Evolutionary conservation across 2,888 invertebrate species (phyloP).

Genomic region (Heliothis peltigera): DNA sequence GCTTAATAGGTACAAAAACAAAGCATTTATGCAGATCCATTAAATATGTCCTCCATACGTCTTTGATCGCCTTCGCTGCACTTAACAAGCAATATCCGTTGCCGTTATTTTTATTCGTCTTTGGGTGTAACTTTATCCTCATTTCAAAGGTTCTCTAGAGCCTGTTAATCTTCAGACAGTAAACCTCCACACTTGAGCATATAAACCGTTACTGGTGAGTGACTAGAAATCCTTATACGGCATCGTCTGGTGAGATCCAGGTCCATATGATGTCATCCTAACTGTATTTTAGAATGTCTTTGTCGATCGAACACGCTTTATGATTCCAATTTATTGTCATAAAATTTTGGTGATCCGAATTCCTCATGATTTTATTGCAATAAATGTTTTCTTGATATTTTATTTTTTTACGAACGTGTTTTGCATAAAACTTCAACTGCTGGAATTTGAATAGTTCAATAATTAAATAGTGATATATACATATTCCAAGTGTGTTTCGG

Average conservation of each 20-base stretch:
- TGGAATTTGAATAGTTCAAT: neutral
- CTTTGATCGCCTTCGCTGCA: constrained; percentile 26
- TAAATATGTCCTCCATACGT: constrained; percentile 13
- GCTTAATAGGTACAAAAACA: neutral
- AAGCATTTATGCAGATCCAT: neutral
- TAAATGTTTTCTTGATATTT: neutral
- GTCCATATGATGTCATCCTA: constrained; percentile 59
- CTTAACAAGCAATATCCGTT: constrained; percentile 25
- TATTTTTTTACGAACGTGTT: neutral
- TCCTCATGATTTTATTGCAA: neutral
- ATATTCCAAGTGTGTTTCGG: no score
- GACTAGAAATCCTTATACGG: constrained; percentile 55
- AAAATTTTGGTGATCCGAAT: neutral
- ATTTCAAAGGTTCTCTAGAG: constrained; percentile 18
- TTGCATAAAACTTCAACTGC: neutral
- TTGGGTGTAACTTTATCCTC: neutral
- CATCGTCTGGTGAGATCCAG: constrained; percentile 36
- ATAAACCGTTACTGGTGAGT: constrained; percentile 51
- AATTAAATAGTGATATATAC: neutral
- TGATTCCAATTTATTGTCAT: constrained; percentile 29
- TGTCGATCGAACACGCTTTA: constrained; percentile 17
- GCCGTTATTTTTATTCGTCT: constrained; percentile 16
- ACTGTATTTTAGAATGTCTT: constrained; percentile 57
- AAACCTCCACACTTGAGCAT: constrained; percentile 42
- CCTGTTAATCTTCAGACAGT: constrained; percentile 22